phyloP scores from a whole-genome alignment of 2,797 vertebrate species.

The Leucoraja ocellata region DNA sequence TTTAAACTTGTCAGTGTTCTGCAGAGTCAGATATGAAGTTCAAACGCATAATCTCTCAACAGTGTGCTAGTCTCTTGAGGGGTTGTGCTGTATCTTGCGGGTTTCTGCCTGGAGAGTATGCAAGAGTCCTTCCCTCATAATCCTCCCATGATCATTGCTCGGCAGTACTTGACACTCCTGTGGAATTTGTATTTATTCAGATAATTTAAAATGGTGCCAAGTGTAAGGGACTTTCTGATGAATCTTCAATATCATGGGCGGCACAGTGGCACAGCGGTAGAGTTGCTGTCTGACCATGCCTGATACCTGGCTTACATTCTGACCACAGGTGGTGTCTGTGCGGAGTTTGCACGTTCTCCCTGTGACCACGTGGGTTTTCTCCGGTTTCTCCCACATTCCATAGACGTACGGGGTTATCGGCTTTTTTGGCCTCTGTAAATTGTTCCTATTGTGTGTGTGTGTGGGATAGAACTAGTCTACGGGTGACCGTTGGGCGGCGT shows the following conservation, averaged over 20 bases:
- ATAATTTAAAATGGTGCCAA: not conserved
- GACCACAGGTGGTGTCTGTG: no score
- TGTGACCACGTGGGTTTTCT: no score
- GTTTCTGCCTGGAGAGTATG: not conserved
- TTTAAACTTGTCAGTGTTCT: not conserved
- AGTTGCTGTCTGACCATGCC: no score
- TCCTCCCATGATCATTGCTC: not conserved
- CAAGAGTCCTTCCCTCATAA: not conserved
- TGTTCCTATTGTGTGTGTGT: no score
- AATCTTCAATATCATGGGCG: not conserved
- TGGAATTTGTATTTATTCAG: constrained; percentile 6
- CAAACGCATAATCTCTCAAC: not conserved
- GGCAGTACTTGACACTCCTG: not conserved
- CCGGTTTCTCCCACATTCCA: no score
- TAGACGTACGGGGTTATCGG: no score
- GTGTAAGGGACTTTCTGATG: not conserved
- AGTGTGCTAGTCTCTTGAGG: not conserved
- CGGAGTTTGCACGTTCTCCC: no score
- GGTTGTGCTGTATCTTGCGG: not conserved
- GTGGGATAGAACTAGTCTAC: no score
- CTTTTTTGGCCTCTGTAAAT: no score
- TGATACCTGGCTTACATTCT: no score
- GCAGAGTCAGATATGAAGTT: not conserved
- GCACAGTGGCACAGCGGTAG: no score
- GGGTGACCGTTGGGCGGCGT: no score